phyloP scores from a whole-genome alignment of 1,140 invertebrate species.

The Arion vulgaris region DNA sequence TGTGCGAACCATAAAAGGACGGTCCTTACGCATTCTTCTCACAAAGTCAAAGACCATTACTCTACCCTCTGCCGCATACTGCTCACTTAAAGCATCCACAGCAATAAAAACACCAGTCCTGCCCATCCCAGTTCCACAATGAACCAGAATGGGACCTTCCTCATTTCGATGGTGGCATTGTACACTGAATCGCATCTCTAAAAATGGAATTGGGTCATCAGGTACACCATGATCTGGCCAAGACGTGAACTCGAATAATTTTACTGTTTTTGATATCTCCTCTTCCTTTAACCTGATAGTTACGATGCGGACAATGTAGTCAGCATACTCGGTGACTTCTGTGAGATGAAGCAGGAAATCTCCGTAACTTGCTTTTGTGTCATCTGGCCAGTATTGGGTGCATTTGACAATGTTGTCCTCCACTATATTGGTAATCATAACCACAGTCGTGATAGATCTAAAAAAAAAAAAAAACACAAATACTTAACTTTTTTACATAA shows the following conservation, averaged over 20 bases:
- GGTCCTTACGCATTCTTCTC: conserved; percentile 61
- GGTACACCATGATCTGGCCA: conserved; percentile 99
- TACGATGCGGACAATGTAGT: conserved; percentile 61
- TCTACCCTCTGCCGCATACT: conserved; percentile 63
- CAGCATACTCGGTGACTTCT: conserved; percentile 56
- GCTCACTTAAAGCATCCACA: conserved; percentile 64
- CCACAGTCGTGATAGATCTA: conserved; percentile 55
- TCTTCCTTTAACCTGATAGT: conserved; percentile 31
- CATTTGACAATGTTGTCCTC: conserved; percentile 71
- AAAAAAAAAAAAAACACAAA: not conserved
- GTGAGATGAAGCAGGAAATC: conserved; percentile 57
- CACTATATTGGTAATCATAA: conserved; percentile 66
- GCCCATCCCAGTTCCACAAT: conserved; percentile 82
- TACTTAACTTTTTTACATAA: too few species aligned
- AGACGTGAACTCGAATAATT: conserved; percentile 91
- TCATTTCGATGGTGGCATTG: conserved; percentile 70
- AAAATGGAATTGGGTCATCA: conserved; percentile 96
- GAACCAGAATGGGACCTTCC: conserved; percentile 91
- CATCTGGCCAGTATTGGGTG: conserved; percentile 71
- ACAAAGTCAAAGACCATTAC: conserved; percentile 67
- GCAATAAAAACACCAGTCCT: conserved; percentile 69
- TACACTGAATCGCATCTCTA: conserved; percentile 93
- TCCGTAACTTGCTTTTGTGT: conserved; percentile 54
- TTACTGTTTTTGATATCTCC: conserved; percentile 44
- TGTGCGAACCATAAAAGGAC: conserved; percentile 68